Base-by-base conservation (phyloP, 2,888 invertebrate genomes). In the Athetis lepigone region DNA sequence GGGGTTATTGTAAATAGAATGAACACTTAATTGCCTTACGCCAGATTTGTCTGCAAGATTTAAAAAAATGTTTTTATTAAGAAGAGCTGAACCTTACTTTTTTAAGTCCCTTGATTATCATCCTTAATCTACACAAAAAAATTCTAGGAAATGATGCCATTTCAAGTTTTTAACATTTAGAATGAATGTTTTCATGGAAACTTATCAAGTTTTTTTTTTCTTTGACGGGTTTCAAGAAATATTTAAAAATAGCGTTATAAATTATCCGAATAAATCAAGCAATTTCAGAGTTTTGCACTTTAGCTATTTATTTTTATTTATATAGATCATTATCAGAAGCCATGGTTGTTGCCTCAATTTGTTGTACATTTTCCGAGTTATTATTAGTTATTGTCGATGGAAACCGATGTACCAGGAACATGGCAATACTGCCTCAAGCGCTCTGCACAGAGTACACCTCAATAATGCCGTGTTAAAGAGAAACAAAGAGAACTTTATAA, bases 1-100 rank as follows among this genome's bases (percentile, higher is more conserved):
- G 43, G 68, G 50, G 45, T 42, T 50, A 49, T 52, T 54, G 47
- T 73, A 27, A 23, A 63, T 46, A 63, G 11, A 50, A 63, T 21
- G 37, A n/a, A 11, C n/a, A 29, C 18, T 36, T 13, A 46, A 71
- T 64, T 71, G 45, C 59, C 29, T 69, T 57, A 19, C 23, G 16
- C 19, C n/a, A 45, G 29, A 29, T 16, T 45, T 59, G 69, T n/a
- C 13, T 39, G 37, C 37, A 33, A n/a, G 7, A 1, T 1, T 25
- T 29, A 16, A 9, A 0, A 37, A 57, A 39, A 19, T 29, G 19
- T 39, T 69, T 69, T 39, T 59, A 29, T 58, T 23, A 4, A 18
- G 4, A 43, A n/a, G n/a, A n/a, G n/a, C n/a, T n/a, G n/a, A n/a
- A n/a, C n/a, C n/a, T n/a, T n/a, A n/a, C n/a, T n/a, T n/a, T n/a